Conservation (phyloP, 2,888 invertebrate species). For the Andrena praecox region DNA sequence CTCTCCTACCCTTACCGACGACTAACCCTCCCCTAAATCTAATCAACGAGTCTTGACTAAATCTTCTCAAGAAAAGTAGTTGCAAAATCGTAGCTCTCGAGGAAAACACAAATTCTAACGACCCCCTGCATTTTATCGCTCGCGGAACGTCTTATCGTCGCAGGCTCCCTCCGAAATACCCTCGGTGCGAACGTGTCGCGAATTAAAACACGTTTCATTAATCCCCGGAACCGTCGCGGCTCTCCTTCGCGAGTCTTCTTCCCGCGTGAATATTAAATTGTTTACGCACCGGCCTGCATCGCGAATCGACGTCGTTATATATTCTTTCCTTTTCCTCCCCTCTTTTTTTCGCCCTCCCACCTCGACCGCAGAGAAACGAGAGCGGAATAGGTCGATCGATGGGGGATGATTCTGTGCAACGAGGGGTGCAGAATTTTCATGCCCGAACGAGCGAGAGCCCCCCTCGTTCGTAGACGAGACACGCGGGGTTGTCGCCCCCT, state of each 20-base stretch:
- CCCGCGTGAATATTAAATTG: constrained; percentile 53
- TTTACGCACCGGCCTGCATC: constrained; percentile 50
- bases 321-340: constrained; percentile 18
- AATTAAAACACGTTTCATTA: constrained; percentile 55
- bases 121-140: background rate
- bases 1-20: background rate
- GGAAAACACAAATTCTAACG: background rate
- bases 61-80: background rate
- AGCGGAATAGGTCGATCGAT: constrained; percentile 72
- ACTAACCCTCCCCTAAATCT: background rate
- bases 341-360: constrained; percentile 19
- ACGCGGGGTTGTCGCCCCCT: constrained; percentile 76
- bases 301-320: constrained; percentile 27
- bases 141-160: background rate
- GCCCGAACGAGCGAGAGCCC: constrained; percentile 78
- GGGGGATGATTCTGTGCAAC: constrained; percentile 75
- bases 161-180: constrained; percentile 23
- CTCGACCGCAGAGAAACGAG: constrained; percentile 52
- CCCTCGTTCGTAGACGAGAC: constrained; percentile 78
- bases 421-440: constrained; percentile 79
- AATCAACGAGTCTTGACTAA: background rate
- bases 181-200: constrained; percentile 35
- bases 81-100: constrained; percentile 1
- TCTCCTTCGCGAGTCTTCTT: background rate
- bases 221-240: constrained; percentile 21